Conservation (phyloP, 92 coral and sea anemone genomes). For the Anthopleura xanthogrammica region DNA sequence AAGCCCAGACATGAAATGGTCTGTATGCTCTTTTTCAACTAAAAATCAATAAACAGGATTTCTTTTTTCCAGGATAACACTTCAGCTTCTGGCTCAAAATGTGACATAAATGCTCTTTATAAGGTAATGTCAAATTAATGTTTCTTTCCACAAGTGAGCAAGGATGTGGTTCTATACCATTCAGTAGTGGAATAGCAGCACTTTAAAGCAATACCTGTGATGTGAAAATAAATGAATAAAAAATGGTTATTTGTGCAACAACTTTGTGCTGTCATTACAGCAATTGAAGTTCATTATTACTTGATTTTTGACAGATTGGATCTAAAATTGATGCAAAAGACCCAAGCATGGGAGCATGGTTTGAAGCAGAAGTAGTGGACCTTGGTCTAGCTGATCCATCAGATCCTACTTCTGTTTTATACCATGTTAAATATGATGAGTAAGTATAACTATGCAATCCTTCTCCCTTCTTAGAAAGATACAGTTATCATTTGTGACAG, state of each 20-base stretch:
- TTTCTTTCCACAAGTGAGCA: neutral
- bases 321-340: slow-evolving; percentile 88
- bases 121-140: slow-evolving; percentile 35
- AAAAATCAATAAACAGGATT: neutral
- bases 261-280: too few relatives aligned
- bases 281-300: too few relatives aligned
- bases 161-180: too few relatives aligned
- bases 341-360: slow-evolving; percentile 98
- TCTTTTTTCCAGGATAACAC: neutral
- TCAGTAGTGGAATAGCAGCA: too few relatives aligned
- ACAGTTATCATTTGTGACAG: too few relatives aligned
- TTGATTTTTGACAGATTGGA: slow-evolving; percentile 53
- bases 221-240: too few relatives aligned
- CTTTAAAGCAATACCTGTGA: too few relatives aligned
- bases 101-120: slow-evolving; percentile 43
- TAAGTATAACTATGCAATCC: slow-evolving; percentile 33
- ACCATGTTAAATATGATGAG: slow-evolving; percentile 96
- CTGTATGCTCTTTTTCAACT: neutral
- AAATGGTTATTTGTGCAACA: too few relatives aligned
- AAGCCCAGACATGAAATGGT: too few relatives aligned
- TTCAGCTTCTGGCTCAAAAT: slow-evolving; percentile 11
- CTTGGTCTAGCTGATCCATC: slow-evolving; percentile 55
- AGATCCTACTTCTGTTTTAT: slow-evolving; percentile 58
- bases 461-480: too few relatives aligned
- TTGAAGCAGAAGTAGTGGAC: slow-evolving; percentile 90